These are phyloP conservation scores for Agapornis canus DNA, from an alignment of 2,797 vertebrate genomes.

Conservation along the genomic window DNA sequence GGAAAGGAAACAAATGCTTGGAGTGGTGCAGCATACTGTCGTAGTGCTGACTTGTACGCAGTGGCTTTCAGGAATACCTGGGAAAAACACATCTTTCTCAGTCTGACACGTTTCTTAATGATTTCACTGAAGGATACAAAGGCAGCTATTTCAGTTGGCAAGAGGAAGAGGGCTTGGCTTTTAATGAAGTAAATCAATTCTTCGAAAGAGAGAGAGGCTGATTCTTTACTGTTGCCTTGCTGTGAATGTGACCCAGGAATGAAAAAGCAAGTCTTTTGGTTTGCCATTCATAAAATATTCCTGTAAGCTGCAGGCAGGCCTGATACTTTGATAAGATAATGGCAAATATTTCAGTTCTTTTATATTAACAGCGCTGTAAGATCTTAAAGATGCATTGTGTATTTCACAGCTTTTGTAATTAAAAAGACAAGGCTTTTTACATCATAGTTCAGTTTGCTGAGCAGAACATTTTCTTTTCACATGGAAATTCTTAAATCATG, in stretches of 20 bases:
- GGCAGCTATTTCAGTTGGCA: slow-evolving; percentile 47
- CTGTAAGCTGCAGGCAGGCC: neutral
- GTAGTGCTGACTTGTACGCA: slow-evolving; percentile 28
- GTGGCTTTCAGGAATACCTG: slow-evolving; percentile 67
- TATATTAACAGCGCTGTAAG: neutral
- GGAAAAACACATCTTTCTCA: slow-evolving; percentile 61
- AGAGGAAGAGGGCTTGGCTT: slow-evolving; percentile 48
- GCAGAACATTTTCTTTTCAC: slow-evolving; percentile 7
- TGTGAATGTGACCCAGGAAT: neutral
- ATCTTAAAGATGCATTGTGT: neutral
- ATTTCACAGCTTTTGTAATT: neutral
- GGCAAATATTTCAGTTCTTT: neutral
- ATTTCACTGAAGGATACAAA: slow-evolving; percentile 63
- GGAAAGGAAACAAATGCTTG: slow-evolving; percentile 57
- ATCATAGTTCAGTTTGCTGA: neutral
- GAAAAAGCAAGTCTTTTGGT: neutral
- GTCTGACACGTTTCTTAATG: slow-evolving; percentile 40
- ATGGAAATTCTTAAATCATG: slow-evolving; percentile 16
- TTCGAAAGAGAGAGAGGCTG: neutral
- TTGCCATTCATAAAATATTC: slow-evolving; percentile 15
- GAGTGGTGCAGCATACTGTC: slow-evolving; percentile 18
- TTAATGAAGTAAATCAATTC: slow-evolving; percentile 55
- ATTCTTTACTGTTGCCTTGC: neutral
- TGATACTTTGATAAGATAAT: neutral
- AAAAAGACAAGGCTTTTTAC: neutral